Percentiles rank a stretch among this genome's conserved stretches.
Evolutionary conservation across 2,888 invertebrate species (phyloP).

Genomic region (Lasius fuliginosus): DNA sequence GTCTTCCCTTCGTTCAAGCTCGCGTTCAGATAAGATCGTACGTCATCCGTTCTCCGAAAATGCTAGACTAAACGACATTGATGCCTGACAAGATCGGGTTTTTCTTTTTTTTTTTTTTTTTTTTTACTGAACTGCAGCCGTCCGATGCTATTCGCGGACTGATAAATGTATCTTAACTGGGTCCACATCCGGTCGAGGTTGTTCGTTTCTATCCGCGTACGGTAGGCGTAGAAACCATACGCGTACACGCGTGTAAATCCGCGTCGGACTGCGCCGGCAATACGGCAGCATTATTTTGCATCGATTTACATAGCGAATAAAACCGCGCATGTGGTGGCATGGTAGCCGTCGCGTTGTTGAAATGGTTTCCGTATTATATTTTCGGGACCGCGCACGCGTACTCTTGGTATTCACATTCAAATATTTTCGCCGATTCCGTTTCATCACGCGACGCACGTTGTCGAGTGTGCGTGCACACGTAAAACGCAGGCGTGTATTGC

Average conservation of each 20-base stretch:
- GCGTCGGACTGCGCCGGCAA: conserved; percentile 51
- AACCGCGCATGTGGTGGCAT: conserved; percentile 75
- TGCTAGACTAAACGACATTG: conserved; percentile 40
- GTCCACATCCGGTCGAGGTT: conserved; percentile 52
- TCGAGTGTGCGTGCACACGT: conserved; percentile 55
- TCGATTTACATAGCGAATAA: conserved; percentile 85
- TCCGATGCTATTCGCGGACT: conserved; percentile 9
- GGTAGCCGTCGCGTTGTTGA: conserved; percentile 79
- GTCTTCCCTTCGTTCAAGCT: neutral
- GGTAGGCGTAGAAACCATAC: conserved; percentile 36
- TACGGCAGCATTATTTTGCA: conserved; percentile 81
- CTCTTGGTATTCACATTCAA: conserved; percentile 82
- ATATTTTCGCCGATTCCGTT: conserved; percentile 82
- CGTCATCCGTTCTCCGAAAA: neutral
- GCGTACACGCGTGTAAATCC: conserved; percentile 51
- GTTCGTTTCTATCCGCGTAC: conserved; percentile 48
- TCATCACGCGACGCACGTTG: conserved; percentile 71
- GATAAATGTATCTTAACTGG: conserved; percentile 67
- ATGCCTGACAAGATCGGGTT: conserved; percentile 35
- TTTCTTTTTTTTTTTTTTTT: conserved; percentile 14
- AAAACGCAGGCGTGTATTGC: neutral
- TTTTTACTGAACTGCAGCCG: conserved; percentile 17
- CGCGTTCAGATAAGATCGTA: neutral
- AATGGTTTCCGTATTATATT: conserved; percentile 83
- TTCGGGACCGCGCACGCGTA: conserved; percentile 69